A percentile compares a stretch with the other conserved stretches of the same genome.
These are phyloP conservation scores for Chromobotia macracanthus DNA, from an alignment of 2,797 vertebrate species.

Conservation along the genomic window DNA sequence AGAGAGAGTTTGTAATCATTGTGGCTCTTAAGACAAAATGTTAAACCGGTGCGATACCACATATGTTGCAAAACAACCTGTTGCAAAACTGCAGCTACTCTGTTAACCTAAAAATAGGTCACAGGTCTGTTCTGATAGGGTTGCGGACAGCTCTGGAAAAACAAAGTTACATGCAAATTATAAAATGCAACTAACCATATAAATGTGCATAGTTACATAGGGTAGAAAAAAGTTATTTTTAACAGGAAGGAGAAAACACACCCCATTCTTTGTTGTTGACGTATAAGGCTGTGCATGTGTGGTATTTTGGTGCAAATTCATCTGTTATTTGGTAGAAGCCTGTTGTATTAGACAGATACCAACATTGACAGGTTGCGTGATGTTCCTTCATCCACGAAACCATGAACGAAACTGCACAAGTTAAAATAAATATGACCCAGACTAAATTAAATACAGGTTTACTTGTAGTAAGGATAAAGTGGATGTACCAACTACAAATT, in stretches of 20 bases:
- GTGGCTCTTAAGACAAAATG: no score
- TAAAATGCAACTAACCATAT: background rate
- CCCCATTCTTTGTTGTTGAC: no score
- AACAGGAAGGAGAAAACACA: no score
- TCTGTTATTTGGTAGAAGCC: background rate
- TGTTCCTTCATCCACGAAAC: background rate
- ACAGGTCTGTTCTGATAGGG: background rate
- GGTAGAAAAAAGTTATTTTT: background rate
- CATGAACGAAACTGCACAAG: background rate
- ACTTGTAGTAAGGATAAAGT: background rate
- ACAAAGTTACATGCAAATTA: background rate
- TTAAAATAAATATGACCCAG: background rate
- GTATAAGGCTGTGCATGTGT: no score
- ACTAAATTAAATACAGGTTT: conserved; percentile 7
- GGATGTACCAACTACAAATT: background rate
- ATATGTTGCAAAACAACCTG: no score
- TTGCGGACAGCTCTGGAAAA: background rate
- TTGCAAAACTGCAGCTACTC: no score
- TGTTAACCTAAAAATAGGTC: no score
- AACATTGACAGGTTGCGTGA: background rate
- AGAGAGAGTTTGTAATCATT: no score
- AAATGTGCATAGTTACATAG: background rate
- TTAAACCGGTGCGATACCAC: no score
- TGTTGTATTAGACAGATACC: background rate
- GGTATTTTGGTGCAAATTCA: background rate